A percentile compares a stretch with the other conserved stretches of the same genome.
phyloP scores from a whole-genome alignment of 2,888 invertebrate genomes.

The Cephus runcator region DNA sequence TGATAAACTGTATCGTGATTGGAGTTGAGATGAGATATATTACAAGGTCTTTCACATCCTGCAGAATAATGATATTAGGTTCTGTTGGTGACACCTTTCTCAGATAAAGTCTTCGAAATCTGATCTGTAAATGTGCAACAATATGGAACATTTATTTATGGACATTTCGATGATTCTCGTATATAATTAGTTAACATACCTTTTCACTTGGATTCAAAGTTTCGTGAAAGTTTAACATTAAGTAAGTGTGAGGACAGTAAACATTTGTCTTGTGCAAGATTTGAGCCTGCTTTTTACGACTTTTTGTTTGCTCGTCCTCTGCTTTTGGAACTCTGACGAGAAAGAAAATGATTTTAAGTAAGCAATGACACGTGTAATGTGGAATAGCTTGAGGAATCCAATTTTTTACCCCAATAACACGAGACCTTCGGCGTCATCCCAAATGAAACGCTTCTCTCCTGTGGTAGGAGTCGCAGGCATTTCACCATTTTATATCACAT shows the following conservation, averaged over 20 bases:
- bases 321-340: conserved; percentile 27
- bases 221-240: conserved; percentile 51
- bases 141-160: not conserved
- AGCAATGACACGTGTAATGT: not conserved
- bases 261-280: conserved; percentile 26
- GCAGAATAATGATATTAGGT: conserved; percentile 70
- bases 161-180: not conserved
- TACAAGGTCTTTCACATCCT: conserved; percentile 73
- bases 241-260: conserved; percentile 50
- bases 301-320: conserved; percentile 42
- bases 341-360: not conserved
- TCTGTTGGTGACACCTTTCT: conserved; percentile 69
- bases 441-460: conserved; percentile 43
- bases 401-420: conserved; percentile 40
- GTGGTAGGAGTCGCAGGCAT: conserved; percentile 15
- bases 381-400: not conserved
- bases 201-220: conserved; percentile 49
- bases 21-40: conserved; percentile 68
- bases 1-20: conserved; percentile 70
- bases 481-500: conserved; percentile 29
- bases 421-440: conserved; percentile 51
- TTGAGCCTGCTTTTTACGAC: conserved; percentile 23
- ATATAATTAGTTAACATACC: conserved; percentile 31
- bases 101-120: conserved; percentile 71
- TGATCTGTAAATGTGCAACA: conserved; percentile 64